Evolutionary conservation across 23 tunicate species (phyloP).

Genomic region (Styela plicata): DNA sequence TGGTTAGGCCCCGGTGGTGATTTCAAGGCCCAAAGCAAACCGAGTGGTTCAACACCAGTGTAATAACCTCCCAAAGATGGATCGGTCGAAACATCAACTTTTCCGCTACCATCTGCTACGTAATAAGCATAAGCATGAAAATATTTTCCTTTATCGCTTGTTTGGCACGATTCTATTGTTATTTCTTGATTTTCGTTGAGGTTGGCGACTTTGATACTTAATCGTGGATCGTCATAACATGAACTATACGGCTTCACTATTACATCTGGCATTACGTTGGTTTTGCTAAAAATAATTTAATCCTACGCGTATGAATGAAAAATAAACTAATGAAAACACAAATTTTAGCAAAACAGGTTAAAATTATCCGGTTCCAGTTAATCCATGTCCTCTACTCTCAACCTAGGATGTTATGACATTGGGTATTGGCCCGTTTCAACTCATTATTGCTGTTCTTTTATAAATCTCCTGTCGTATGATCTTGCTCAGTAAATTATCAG

Average conservation of each 20-base stretch:
- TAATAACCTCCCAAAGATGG: conserved; percentile 25
- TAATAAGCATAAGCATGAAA: conserved; percentile 20
- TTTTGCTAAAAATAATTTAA: too few relatives aligned
- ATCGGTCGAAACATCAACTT: background rate
- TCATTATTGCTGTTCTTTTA: too few relatives aligned
- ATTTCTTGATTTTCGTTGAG: background rate
- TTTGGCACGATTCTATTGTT: background rate
- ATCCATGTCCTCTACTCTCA: too few relatives aligned
- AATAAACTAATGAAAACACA: too few relatives aligned
- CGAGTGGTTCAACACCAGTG: conserved; percentile 28
- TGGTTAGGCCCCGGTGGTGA: background rate
- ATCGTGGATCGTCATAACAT: background rate
- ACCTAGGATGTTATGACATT: too few relatives aligned
- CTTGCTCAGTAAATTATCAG: too few relatives aligned
- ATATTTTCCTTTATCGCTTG: background rate
- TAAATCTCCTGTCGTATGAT: too few relatives aligned
- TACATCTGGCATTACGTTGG: background rate
- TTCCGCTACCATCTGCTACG: background rate
- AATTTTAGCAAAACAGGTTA: too few relatives aligned
- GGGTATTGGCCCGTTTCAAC: too few relatives aligned
- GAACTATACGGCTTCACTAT: background rate
- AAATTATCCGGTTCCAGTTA: too few relatives aligned
- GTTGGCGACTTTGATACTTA: background rate
- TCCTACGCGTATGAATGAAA: too few relatives aligned
- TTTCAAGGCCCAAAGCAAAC: conserved; percentile 23